Evolutionary conservation across 2,113 vertebrate species (phyloP).

Genomic region (Upupa epops): DNA sequence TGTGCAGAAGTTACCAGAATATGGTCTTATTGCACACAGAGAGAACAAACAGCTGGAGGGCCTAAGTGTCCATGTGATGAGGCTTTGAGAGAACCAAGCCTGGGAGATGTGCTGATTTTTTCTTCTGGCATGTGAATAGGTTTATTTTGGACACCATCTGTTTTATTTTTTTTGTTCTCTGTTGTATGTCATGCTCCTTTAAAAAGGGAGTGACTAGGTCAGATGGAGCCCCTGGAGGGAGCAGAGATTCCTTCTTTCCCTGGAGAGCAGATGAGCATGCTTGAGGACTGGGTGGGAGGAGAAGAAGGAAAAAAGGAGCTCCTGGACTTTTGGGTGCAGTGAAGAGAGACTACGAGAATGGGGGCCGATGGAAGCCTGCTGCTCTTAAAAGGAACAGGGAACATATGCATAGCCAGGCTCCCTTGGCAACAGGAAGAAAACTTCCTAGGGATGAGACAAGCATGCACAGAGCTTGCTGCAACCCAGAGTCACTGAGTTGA

Average conservation of each 20-base stretch:
- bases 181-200: constrained; percentile 27
- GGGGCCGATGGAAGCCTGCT: constrained; percentile 50
- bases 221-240: constrained; percentile 58
- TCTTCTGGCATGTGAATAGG: constrained; percentile 52
- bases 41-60: constrained; percentile 58
- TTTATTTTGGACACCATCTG: constrained; percentile 67
- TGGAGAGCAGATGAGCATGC: constrained; percentile 66
- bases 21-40: neutral
- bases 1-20: constrained; percentile 47
- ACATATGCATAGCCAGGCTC: neutral
- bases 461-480: neutral
- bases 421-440: neutral
- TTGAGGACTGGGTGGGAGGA: constrained; percentile 41
- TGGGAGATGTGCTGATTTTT: constrained; percentile 54
- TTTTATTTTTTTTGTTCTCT: constrained; percentile 53
- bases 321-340: neutral
- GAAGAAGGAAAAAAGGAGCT: constrained; percentile 14
- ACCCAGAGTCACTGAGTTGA: neutral
- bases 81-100: constrained; percentile 29
- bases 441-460: neutral
- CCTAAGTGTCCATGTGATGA: neutral
- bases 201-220: constrained; percentile 62
- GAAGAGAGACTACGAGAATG: neutral
- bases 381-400: neutral
- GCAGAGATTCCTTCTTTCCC: constrained; percentile 60